Conservation (phyloP, 1,140 invertebrate species). For the Gonatopus flavifemur region DNA sequence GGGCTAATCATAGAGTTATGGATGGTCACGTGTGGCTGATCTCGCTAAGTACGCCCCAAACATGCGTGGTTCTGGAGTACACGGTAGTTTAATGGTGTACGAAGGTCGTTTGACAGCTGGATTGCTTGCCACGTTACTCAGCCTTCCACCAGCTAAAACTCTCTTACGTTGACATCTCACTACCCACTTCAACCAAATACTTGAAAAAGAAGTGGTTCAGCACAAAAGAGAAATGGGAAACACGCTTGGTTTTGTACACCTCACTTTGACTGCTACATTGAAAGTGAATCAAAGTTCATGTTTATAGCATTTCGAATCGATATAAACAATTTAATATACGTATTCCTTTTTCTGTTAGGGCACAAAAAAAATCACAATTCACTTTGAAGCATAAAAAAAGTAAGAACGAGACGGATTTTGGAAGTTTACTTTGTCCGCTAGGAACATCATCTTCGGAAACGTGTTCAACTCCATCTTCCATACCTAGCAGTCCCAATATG, state of each 20-base stretch:
- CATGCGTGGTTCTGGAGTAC: constrained; percentile 88
- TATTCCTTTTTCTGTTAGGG: constrained; percentile 60
- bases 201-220: constrained; percentile 88
- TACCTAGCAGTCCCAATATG: constrained; percentile 52
- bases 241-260: constrained; percentile 78
- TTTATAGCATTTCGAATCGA: too few species aligned
- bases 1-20: constrained; percentile 91
- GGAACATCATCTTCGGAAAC: constrained; percentile 69
- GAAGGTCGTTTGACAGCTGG: constrained; percentile 94
- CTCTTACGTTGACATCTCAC: constrained; percentile 90
- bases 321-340: constrained; percentile 1
- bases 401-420: constrained; percentile 78
- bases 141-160: constrained; percentile 93
- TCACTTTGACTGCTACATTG: constrained; percentile 87
- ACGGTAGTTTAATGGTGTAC: constrained; percentile 89
- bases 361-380: constrained; percentile 86
- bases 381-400: constrained; percentile 85
- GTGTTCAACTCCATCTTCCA: constrained; percentile 49
- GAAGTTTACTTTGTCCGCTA: constrained; percentile 84
- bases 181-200: constrained; percentile 83
- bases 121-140: constrained; percentile 87
- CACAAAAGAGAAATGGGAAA: constrained; percentile 87
- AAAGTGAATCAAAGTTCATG: too few species aligned
- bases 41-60: constrained; percentile 97
- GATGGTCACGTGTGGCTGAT: constrained; percentile 97